Conservation (phyloP, 1,140 invertebrate species). For the Holotrichia oblita region DNA sequence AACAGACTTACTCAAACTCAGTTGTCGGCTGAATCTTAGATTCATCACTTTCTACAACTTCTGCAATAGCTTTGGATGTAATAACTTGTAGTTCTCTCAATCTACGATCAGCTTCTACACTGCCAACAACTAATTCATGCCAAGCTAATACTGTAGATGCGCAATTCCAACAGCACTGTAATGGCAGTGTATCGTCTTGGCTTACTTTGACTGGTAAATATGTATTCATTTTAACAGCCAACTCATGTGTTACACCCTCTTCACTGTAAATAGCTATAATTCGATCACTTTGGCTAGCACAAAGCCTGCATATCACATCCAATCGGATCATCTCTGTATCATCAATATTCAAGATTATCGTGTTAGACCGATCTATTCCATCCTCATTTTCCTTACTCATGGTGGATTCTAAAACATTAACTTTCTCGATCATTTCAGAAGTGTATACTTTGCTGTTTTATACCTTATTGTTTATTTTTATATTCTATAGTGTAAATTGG, state of each 20-base stretch:
- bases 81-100: conserved; percentile 55
- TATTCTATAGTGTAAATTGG: neutral
- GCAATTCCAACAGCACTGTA: conserved; percentile 72
- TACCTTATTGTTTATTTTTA: neutral
- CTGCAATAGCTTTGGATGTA: neutral
- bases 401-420: neutral
- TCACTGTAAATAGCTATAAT: conserved; percentile 66
- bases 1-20: conserved; percentile 14
- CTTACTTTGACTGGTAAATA: conserved; percentile 67
- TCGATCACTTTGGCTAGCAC: conserved; percentile 64
- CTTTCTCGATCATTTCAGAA: neutral
- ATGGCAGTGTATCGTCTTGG: conserved; percentile 66
- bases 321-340: conserved; percentile 33
- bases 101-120: conserved; percentile 66
- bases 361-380: neutral
- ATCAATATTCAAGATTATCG: conserved; percentile 18
- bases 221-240: conserved; percentile 65
- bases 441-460: neutral
- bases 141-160: conserved; percentile 70
- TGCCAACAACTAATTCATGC: conserved; percentile 69
- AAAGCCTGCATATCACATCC: conserved; percentile 63
- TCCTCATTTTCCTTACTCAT: conserved; percentile 1
- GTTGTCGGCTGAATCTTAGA: neutral
- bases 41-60: neutral
- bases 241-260: conserved; percentile 63